phyloP scores from a whole-genome alignment of 2,797 vertebrate genomes.

The Lepidocolaptes lacrymiger region DNA sequence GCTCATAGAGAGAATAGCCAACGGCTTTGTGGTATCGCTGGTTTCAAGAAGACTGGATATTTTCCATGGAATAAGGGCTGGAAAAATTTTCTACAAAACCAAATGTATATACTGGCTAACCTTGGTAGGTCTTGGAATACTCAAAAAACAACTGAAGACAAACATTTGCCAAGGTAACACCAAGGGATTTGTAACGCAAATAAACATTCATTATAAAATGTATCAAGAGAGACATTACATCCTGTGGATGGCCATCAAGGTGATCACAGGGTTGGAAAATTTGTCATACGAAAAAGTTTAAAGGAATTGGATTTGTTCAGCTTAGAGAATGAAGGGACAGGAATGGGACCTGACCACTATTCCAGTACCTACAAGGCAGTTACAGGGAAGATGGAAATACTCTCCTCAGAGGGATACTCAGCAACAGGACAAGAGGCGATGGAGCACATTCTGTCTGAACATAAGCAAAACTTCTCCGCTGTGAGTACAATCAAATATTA shows the following conservation, averaged over 20 bases:
- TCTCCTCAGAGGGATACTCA: background rate
- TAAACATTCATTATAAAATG: background rate
- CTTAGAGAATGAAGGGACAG: background rate
- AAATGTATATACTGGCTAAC: constrained; percentile 27
- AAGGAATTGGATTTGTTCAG: background rate
- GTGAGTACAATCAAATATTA: background rate
- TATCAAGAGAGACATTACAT: background rate
- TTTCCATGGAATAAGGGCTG: constrained; percentile 18
- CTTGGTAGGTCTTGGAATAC: background rate
- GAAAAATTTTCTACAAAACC: constrained; percentile 27
- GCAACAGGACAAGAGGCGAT: background rate
- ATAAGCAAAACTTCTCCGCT: background rate
- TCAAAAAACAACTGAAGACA: background rate
- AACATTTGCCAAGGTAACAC: background rate
- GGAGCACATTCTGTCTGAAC: background rate
- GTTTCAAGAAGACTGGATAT: constrained; percentile 4
- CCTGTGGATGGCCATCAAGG: background rate
- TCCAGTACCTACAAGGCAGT: background rate
- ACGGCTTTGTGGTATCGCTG: constrained; percentile 34
- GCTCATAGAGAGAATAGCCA: constrained; percentile 60
- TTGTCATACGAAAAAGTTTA: background rate
- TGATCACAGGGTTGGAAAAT: background rate
- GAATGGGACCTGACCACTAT: background rate
- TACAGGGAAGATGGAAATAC: background rate
- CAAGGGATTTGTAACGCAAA: background rate